Base-by-base conservation (phyloP, 2,797 vertebrate species). In the Propithecus deckenii region DNA sequence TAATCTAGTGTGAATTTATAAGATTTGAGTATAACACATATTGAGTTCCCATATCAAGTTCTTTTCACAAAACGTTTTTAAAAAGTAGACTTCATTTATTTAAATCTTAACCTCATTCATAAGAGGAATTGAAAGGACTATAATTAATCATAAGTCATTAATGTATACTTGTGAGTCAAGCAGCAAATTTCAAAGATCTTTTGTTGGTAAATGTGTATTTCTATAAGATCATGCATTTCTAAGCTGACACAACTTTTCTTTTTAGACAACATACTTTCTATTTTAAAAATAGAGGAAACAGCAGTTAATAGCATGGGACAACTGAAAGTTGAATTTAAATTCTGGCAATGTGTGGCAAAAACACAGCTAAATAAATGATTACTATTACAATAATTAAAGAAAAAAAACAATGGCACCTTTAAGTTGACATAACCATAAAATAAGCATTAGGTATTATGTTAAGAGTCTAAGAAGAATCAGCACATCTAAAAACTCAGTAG, bases 221-320 rank as follows among this genome's bases (percentile, higher is more conserved):
- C 71, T 32, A 0, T 25, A 95, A 72, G 32, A 43, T 32, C 41
- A 84, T 11, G 20, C 23, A 89, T 48, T 89, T 25, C 75, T 86
- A 94, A 72, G 23, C 30, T 93, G 48, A 48, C 15, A 43, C 2
- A 63, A 57, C 11, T 25, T 32, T 52, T 91, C 35, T 43, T 92
- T 55, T 41, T 38, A 87, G 28, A 75, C 20, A 89, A 92, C 22
- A 91, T 30, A 17, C 10, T 78, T 59, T 13, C 30, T 76, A 87
- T 78, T 94, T 86, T 89, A 46, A 76, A 96, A 94, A 61, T 46
- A 94, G 32, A 88, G n/a, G 50, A 95, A 97, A 93, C 5, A 86
- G 25, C 13, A 65, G 7, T 32, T 86, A 59, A 79, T 15, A 78
- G 20, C n/a, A 93, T 20, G 25, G 6, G 13, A 23, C 75, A 94